Conservation (phyloP, 2,113 vertebrate species). For the Leptobrachium leishanense region DNA sequence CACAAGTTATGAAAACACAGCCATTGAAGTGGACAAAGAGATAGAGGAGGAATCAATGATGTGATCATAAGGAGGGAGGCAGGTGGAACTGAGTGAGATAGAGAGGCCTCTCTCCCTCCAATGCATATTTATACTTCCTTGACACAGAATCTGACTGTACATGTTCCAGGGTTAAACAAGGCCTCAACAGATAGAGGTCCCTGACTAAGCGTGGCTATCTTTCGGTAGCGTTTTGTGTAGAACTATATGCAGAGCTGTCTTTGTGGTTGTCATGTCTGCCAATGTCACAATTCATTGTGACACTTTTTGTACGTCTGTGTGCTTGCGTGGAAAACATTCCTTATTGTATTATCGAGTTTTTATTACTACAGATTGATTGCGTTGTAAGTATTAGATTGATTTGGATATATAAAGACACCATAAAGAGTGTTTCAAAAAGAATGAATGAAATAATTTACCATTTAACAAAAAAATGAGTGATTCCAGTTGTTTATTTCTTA, state of each 20-base stretch:
- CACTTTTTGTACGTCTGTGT: slow-evolving; percentile 17
- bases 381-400: neutral
- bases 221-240: slow-evolving; percentile 17
- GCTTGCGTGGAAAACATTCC: slow-evolving; percentile 14
- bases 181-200: slow-evolving; percentile 5
- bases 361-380: neutral
- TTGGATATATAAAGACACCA: neutral
- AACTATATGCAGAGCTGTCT: slow-evolving; percentile 18
- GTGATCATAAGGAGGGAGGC: slow-evolving; percentile 49
- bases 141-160: neutral
- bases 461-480: neutral
- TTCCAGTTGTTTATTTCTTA: neutral
- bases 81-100: slow-evolving; percentile 10
- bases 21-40: slow-evolving; percentile 74
- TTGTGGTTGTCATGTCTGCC: slow-evolving; percentile 29
- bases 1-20: slow-evolving; percentile 78
- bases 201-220: slow-evolving; percentile 3
- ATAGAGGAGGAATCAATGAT: slow-evolving; percentile 74
- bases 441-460: too few relatives aligned
- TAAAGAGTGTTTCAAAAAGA: neutral
- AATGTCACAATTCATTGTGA: slow-evolving; percentile 14
- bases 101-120: slow-evolving; percentile 40
- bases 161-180: slow-evolving; percentile 7
- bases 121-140: neutral
- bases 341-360: neutral